Conservation (phyloP, 1,140 invertebrate genomes). For the Mylabris phalerata region DNA sequence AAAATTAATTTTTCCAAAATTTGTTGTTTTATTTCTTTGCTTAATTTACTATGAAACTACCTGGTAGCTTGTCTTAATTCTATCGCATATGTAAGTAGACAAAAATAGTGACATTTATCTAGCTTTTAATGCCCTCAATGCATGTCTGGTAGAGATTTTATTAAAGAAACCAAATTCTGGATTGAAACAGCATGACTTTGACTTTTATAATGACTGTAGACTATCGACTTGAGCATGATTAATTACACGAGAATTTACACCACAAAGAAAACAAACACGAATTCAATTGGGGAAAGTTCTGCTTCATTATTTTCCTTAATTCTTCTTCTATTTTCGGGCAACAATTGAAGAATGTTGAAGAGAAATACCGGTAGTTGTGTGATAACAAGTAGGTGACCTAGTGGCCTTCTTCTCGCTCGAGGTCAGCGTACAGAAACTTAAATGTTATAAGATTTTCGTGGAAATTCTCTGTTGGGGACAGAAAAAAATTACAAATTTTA, state of each 20-base stretch:
- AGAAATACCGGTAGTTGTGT: conserved; percentile 1
- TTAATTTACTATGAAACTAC: background rate
- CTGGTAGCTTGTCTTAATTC: conserved; percentile 13
- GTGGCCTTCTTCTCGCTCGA: conserved; percentile 12
- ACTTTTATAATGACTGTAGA: no score
- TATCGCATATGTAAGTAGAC: no score
- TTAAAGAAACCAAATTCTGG: background rate
- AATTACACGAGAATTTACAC: no score
- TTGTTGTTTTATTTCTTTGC: conserved; percentile 20
- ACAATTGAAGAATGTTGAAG: no score
- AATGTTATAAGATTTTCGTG: background rate
- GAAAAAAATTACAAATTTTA: conserved; percentile 2
- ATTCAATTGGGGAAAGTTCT: no score
- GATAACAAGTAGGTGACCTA: conserved; percentile 13
- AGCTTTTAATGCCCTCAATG: conserved; percentile 9
- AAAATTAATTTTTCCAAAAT: background rate
- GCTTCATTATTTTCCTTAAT: no score
- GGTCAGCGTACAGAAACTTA: conserved; percentile 1
- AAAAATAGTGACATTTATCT: conserved; percentile 38
- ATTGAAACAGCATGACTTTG: no score
- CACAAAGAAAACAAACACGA: no score
- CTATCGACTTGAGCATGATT: no score
- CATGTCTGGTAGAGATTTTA: conserved; percentile 11
- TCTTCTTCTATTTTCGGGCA: no score
- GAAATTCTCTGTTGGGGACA: background rate